Evolutionary conservation across 2,888 invertebrate species (phyloP).

Genomic region (Rhaphigaster nebulosa): DNA sequence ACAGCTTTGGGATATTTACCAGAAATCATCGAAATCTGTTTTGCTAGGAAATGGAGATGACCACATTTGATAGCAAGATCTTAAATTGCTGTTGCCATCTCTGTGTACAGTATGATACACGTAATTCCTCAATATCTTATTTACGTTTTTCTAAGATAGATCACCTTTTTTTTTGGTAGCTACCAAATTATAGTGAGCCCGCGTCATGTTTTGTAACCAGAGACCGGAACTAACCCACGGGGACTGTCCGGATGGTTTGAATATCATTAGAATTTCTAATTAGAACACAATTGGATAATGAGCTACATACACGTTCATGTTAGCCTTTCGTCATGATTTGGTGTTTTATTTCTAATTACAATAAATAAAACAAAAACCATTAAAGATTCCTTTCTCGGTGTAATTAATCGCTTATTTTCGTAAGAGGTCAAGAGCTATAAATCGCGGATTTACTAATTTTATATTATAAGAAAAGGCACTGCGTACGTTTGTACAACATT

Average conservation of each 20-base stretch:
- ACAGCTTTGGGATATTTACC: too few relatives aligned
- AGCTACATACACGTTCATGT: background rate
- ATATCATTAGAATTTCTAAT: constrained; percentile 2
- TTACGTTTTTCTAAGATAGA: background rate
- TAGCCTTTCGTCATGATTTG: background rate
- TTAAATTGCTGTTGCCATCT: too few relatives aligned
- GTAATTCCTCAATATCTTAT: background rate
- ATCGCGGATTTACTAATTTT: too few relatives aligned
- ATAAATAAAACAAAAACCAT: too few relatives aligned
- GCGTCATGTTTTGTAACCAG: background rate
- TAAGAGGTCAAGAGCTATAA: too few relatives aligned
- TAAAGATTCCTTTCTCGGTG: background rate
- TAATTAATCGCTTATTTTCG: too few relatives aligned
- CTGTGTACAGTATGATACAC: background rate
- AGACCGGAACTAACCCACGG: background rate
- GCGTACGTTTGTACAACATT: too few relatives aligned
- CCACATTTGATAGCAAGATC: too few relatives aligned
- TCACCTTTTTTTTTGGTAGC: background rate
- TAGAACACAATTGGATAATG: background rate
- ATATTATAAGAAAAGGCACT: too few relatives aligned
- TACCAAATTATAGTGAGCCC: background rate
- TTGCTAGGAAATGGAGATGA: too few relatives aligned
- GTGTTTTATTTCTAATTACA: background rate
- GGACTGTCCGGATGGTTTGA: background rate
- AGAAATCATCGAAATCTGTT: too few relatives aligned